Percentiles rank a stretch among this genome's conserved stretches.
phyloP scores from a whole-genome alignment of 1,140 invertebrate genomes.

The Aphis craccivora region DNA sequence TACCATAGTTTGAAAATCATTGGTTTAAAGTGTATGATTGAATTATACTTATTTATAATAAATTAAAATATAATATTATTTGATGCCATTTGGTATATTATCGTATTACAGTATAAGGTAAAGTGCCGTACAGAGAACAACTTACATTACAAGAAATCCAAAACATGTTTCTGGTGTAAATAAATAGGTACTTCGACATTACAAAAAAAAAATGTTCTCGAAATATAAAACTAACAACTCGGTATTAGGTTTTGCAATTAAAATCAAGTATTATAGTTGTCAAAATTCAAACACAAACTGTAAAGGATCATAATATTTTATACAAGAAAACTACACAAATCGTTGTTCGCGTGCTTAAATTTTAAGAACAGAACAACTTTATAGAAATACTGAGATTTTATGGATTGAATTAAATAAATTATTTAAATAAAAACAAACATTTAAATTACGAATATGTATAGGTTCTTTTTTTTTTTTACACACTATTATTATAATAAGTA shows the following conservation, averaged over 20 bases:
- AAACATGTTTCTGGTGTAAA: background rate
- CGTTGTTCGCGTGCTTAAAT: background rate
- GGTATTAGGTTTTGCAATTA: background rate
- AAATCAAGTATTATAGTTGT: background rate
- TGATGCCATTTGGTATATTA: background rate
- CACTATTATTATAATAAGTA: too few relatives aligned
- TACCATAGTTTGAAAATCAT: too few relatives aligned
- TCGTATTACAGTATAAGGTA: background rate
- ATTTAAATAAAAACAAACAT: background rate
- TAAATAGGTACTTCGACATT: background rate
- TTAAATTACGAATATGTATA: too few relatives aligned
- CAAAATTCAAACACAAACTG: background rate
- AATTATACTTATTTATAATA: background rate
- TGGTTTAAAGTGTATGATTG: background rate
- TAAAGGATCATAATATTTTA: background rate
- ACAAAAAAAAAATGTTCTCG: background rate
- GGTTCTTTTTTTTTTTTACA: background rate
- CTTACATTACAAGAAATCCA: background rate
- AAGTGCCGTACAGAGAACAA: background rate
- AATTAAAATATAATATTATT: background rate
- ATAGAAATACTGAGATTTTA: background rate
- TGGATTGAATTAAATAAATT: background rate
- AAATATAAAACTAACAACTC: background rate
- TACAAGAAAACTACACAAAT: background rate
- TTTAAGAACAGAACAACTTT: background rate